Conservation (phyloP, 2,113 vertebrate species). For the Rhegmatorhina hoffmannsi region DNA sequence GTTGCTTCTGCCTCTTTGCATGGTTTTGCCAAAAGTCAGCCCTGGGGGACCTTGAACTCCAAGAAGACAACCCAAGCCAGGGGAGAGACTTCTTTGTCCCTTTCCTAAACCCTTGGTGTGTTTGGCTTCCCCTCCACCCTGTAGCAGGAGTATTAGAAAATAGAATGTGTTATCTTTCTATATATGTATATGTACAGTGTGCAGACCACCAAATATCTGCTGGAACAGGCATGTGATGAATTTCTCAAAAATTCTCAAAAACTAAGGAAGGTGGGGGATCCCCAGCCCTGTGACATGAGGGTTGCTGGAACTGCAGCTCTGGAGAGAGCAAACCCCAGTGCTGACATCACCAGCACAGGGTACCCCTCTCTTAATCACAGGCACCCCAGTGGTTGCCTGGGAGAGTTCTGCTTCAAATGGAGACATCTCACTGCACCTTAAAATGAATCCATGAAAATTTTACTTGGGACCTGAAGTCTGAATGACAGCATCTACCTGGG, state of each 20-base stretch:
- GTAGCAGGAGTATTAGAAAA: neutral
- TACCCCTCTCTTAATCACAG: neutral
- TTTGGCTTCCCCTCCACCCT: neutral
- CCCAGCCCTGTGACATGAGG: neutral
- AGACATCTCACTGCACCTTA: accelerated
- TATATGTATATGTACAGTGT: neutral
- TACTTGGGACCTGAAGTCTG: neutral
- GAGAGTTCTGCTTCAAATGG: neutral
- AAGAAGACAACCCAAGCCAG: neutral
- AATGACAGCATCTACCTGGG: neutral
- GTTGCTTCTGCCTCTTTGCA: neutral
- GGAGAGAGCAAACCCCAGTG: accelerated
- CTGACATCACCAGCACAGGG: accelerated
- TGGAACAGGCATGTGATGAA: neutral
- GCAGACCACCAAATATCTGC: neutral
- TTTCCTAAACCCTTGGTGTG: neutral
- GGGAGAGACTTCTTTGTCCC: neutral
- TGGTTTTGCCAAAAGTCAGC: neutral
- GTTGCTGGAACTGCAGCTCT: neutral
- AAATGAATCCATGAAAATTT: neutral
- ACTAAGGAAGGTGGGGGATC: accelerated
- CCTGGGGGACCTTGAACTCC: accelerated
- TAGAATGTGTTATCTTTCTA: neutral
- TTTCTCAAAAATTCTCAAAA: neutral
- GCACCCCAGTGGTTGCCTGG: neutral